These are phyloP conservation scores for Malaclemys terrapin DNA, from an alignment of 2,113 vertebrate species.

Conservation along the genomic window DNA sequence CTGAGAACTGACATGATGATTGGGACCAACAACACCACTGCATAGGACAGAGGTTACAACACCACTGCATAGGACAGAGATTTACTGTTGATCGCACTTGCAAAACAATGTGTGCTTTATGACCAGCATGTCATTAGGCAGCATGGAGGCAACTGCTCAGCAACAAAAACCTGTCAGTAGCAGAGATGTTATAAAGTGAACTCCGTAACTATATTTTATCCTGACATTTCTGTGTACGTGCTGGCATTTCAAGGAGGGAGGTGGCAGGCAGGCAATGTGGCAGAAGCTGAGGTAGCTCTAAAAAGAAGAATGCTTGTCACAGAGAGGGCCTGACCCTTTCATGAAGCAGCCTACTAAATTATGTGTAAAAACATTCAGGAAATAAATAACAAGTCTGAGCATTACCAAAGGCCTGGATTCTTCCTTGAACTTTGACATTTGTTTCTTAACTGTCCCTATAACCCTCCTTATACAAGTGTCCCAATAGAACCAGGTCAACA, in stretches of 20 bases:
- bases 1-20: slow-evolving; percentile 24
- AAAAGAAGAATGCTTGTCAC: neutral
- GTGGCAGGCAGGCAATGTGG: neutral
- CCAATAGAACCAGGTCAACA: neutral
- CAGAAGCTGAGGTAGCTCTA: slow-evolving; percentile 1
- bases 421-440: neutral
- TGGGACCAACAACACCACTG: too few relatives aligned
- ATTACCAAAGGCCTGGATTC: neutral
- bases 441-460: neutral
- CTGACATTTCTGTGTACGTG: neutral
- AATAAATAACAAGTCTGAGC: neutral
- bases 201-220: neutral
- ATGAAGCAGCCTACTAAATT: neutral
- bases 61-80: neutral
- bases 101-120: slow-evolving; percentile 27
- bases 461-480: neutral
- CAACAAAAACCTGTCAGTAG: neutral
- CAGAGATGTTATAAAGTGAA: neutral
- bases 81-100: slow-evolving; percentile 39
- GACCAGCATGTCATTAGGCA: slow-evolving; percentile 35
- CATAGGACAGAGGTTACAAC: too few relatives aligned
- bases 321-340: neutral
- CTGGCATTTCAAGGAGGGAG: neutral
- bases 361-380: neutral
- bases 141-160: slow-evolving; percentile 21